These are phyloP conservation scores for Drosophila rellima DNA, from an alignment of 2,888 invertebrate species.

Conservation along the genomic window DNA sequence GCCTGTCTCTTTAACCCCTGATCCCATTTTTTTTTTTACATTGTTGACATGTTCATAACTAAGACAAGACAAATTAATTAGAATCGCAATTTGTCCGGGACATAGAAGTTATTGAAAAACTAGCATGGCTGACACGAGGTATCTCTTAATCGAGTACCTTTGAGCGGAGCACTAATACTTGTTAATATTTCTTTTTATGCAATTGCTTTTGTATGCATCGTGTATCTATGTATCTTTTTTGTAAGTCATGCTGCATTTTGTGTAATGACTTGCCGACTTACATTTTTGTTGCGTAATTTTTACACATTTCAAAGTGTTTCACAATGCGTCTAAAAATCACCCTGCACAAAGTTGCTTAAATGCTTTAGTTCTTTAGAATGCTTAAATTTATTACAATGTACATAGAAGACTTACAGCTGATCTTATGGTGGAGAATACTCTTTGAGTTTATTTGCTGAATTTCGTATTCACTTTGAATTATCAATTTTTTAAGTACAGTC, in stretches of 20 bases:
- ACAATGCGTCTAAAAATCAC: constrained; percentile 30
- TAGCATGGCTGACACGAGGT: not conserved
- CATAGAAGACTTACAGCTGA: constrained; percentile 17
- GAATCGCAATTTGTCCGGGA: not conserved
- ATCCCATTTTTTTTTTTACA: not conserved
- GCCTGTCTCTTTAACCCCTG: not conserved
- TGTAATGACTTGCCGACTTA: constrained; percentile 73
- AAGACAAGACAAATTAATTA: not conserved
- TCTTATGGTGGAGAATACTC: constrained; percentile 44
- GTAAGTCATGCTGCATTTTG: constrained; percentile 77
- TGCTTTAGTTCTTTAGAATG: constrained; percentile 27
- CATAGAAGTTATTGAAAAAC: not conserved
- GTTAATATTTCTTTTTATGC: constrained; percentile 60
- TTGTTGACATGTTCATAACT: not conserved
- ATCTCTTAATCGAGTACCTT: not conserved
- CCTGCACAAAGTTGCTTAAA: constrained; percentile 32
- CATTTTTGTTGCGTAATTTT: constrained; percentile 36
- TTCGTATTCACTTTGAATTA: constrained; percentile 35
- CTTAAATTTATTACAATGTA: constrained; percentile 14
- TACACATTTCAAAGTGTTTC: constrained; percentile 39
- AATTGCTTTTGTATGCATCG: constrained; percentile 36
- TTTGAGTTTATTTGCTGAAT: constrained; percentile 35
- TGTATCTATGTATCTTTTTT: constrained; percentile 34
- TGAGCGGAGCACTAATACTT: not conserved
- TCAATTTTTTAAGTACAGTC: constrained; percentile 5